Conservation (phyloP, 2,113 vertebrate species). For the Typhlomys cinereus region DNA sequence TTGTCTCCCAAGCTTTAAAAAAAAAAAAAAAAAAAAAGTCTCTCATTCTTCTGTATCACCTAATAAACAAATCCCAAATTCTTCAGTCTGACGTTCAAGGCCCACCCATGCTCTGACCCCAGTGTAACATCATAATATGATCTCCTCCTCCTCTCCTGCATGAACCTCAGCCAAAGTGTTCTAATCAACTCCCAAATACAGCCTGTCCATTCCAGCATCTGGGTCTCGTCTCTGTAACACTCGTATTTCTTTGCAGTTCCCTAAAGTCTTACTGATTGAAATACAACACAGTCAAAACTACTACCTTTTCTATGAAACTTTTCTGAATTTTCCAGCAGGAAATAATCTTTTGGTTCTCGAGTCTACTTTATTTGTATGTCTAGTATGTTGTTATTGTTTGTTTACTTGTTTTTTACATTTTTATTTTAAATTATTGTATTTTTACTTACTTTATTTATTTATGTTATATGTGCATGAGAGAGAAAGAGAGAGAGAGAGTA, state of each 20-base stretch:
- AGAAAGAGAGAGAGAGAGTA: too few species aligned
- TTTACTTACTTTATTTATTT: too few species aligned
- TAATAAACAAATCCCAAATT: slow-evolving; percentile 17
- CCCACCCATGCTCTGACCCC: slow-evolving; percentile 31
- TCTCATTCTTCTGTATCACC: not conserved
- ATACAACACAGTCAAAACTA: not conserved
- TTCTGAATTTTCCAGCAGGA: slow-evolving; percentile 30
- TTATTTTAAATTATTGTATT: too few species aligned
- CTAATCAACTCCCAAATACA: not conserved
- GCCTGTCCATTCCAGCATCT: not conserved
- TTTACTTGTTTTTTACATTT: too few species aligned
- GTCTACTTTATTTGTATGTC: not conserved
- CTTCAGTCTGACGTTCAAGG: not conserved
- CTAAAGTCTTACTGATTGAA: not conserved
- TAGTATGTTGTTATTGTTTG: too few species aligned
- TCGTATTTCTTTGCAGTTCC: not conserved
- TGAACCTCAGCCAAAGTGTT: slow-evolving; percentile 15
- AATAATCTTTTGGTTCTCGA: not conserved
- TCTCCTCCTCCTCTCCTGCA: not conserved
- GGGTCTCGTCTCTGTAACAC: not conserved
- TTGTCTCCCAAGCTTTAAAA: not conserved
- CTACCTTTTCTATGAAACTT: not conserved
- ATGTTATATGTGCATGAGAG: too few species aligned
- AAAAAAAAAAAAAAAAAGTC: not conserved
- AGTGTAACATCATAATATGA: not conserved